A percentile compares a stretch with the other conserved stretches of the same genome.
phyloP scores from a whole-genome alignment of 2,797 vertebrate species.

The Morus bassanus region DNA sequence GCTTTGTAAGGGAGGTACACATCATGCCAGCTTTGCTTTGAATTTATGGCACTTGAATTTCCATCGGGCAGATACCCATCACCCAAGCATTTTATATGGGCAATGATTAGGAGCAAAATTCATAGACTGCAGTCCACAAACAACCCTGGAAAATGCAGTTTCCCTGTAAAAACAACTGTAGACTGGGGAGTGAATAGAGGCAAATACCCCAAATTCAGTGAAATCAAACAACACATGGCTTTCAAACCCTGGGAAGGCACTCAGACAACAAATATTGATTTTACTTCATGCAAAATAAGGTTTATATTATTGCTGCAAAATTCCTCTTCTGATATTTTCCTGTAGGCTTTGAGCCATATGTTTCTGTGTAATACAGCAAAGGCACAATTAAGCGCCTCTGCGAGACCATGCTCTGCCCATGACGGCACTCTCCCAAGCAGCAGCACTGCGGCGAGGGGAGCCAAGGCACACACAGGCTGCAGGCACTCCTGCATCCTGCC shows the following conservation, averaged over 20 bases:
- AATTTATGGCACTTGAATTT: not conserved
- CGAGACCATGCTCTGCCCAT: not conserved
- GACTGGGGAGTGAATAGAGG: not conserved
- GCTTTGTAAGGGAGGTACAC: not conserved
- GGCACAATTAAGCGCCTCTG: constrained; percentile 33
- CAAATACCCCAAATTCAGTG: not conserved
- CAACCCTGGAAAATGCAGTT: not conserved
- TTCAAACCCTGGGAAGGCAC: not conserved
- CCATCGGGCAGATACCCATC: not conserved
- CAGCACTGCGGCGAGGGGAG: not conserved
- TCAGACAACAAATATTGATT: not conserved
- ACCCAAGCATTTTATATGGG: not conserved
- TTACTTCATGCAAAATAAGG: not conserved
- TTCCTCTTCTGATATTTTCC: not conserved
- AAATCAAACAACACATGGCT: not conserved
- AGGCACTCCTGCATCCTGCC: not conserved
- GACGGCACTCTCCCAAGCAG: not conserved
- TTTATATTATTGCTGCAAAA: not conserved
- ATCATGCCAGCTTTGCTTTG: not conserved
- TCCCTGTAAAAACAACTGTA: not conserved
- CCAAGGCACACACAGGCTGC: not conserved
- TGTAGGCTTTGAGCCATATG: constrained; percentile 50
- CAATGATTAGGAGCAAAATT: not conserved
- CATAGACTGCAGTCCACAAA: not conserved
- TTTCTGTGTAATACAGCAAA: constrained; percentile 32